Evolutionary conservation across 2,888 invertebrate species (phyloP).

Genomic region (Ceratothoa steindachneri): DNA sequence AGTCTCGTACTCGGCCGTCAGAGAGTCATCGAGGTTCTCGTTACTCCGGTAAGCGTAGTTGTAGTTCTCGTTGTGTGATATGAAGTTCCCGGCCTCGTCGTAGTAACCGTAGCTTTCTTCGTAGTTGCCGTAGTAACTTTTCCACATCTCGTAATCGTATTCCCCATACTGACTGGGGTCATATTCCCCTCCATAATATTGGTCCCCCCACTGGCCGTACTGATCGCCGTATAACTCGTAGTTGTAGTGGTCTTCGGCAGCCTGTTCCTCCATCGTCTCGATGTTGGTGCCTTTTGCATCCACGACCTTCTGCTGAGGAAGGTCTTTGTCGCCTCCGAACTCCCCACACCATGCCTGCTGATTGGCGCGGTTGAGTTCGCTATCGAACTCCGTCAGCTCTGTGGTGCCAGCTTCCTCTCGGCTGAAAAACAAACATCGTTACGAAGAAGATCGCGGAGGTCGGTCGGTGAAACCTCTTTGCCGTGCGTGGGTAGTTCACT

Average conservation of each 20-base stretch:
- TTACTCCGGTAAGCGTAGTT: conserved; percentile 68
- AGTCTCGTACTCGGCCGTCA: conserved; percentile 14
- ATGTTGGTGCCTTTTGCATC: background rate
- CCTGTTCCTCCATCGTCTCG: background rate
- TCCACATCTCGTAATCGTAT: conserved; percentile 31
- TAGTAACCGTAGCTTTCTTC: conserved; percentile 45
- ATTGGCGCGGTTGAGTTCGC: background rate
- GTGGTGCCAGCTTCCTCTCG: too few relatives aligned
- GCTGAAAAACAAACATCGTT: too few relatives aligned
- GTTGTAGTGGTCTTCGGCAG: conserved; percentile 29
- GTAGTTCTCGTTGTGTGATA: conserved; percentile 64
- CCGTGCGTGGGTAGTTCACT: too few relatives aligned
- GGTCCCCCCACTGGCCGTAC: conserved; percentile 16
- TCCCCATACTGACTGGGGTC: conserved; percentile 37
- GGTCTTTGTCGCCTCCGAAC: background rate
- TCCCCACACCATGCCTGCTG: background rate
- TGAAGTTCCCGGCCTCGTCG: conserved; percentile 46
- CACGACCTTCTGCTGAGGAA: background rate
- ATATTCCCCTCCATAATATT: conserved; percentile 29
- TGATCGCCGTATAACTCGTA: conserved; percentile 20
- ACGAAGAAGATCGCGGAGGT: too few relatives aligned
- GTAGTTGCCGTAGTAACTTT: conserved; percentile 41
- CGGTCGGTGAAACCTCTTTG: too few relatives aligned
- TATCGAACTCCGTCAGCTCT: background rate
- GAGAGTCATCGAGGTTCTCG: conserved; percentile 59